Evolutionary conservation across 2,797 vertebrate species (phyloP), one percentile per base, ranked within the genome.

Genomic region (Cichlasoma orientale): DNA sequence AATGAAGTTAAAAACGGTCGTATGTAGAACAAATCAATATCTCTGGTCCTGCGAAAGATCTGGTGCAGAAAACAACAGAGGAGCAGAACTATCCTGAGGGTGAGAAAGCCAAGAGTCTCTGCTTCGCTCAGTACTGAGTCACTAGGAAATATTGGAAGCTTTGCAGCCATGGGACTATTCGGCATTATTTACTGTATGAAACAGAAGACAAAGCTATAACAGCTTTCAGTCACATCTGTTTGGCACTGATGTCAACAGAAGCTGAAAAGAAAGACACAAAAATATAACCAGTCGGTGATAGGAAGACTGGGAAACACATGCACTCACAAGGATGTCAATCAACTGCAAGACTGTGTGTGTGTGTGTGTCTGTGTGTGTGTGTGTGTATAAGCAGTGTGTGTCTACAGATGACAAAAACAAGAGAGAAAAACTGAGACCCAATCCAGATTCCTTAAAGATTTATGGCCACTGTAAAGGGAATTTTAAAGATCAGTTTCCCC

Each of bases 1-100:
- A 82, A 79, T 70, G 2, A 80, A 77, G 58, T 73, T 72, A 80
- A 59, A 73, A 76, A 77, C 1, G 5, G 47, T 53, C 57, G 44
- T 57, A 79, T 84, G 82, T 56, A 71, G 72, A 78, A 77, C 56
- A 78, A 77, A 90, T 85, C 79, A 66, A 71, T 79, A 50, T 50
- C 59, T 84, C 56, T 61, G n/a, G 44, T 68, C 56, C 21, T 59
- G 77, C 71, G 69, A 72, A 85, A 71, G 11, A 85, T 68, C 63
- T 57, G 79, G 33, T 74, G 78, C 79, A 85, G 41, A 29, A 76
- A 82, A 76, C 56, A 85, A 74, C 82, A 83, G 70, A 78, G 12
- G 38, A 59, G 53, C 56, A 58, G 23, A 82, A 84, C 57, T 71
- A 73, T 58, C 71, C 74, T 14, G 53, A 63, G 68, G 83, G 63